Percentiles rank a stretch among this genome's conserved stretches.
phyloP scores from a whole-genome alignment of 2,113 vertebrate species.

The Ascaphus truei region DNA sequence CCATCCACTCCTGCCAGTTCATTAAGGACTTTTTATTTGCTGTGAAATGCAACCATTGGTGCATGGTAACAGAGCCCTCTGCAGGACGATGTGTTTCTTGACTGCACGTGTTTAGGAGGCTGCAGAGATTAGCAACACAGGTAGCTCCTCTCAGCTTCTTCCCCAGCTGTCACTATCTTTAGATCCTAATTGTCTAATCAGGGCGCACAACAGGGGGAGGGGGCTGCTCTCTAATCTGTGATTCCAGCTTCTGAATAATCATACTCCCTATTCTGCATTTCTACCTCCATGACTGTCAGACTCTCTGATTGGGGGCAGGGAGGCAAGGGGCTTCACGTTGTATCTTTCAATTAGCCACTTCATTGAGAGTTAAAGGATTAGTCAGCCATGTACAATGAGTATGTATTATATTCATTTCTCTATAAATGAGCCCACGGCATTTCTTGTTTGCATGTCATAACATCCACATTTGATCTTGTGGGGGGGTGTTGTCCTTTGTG shows the following conservation, averaged over 20 bases:
- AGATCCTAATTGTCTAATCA: constrained; percentile 26
- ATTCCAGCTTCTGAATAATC: constrained; percentile 27
- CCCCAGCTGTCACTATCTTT: constrained; percentile 26
- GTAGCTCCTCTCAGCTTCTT: constrained; percentile 15
- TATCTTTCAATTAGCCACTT: constrained; percentile 28
- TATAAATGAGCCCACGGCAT: background rate
- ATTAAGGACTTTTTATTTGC: too few relatives aligned
- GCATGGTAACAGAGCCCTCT: constrained; percentile 20
- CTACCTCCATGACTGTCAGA: constrained; percentile 1
- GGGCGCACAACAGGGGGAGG: background rate
- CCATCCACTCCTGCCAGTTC: too few relatives aligned
- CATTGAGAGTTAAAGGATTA: constrained; percentile 17
- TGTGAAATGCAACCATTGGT: background rate
- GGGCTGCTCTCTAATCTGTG: constrained; percentile 17
- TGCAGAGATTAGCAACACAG: constrained; percentile 20
- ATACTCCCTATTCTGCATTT: constrained; percentile 6
- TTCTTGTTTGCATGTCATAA: background rate
- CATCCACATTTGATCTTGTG: background rate
- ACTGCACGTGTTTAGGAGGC: background rate
- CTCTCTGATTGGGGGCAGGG: background rate
- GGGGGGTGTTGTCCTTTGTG: background rate
- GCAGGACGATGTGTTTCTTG: background rate
- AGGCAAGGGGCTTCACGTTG: background rate
- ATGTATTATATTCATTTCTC: background rate
- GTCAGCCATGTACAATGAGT: background rate